Evolutionary conservation across 2,888 invertebrate species (phyloP), one percentile per base, ranked within the genome.

Genomic region (Pseudococcus viburni): DNA sequence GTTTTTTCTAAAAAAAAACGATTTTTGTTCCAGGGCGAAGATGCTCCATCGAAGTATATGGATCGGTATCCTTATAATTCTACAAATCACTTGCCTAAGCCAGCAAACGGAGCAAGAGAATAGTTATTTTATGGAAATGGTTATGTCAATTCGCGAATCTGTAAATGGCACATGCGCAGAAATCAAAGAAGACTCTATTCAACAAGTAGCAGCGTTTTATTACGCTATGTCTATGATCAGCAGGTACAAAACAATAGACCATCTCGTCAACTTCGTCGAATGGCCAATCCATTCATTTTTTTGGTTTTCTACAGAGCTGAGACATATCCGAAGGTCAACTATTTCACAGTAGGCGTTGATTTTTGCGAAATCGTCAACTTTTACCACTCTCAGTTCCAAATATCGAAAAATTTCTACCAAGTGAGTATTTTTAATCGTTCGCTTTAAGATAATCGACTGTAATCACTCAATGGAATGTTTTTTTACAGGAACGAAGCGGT

Each of bases 201-300:
- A 83, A 83, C 22, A 46, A 19, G 46, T 83, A 11, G 80, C 80
- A 19, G 80, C 80, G 11, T 83, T 83, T 46, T 83, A 83, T 46
- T 83, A 83, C 80, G 80, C 80, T 6, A 83, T 83, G 80, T 83
- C 80, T 11, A 11, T 83, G 11, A 46, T 83, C 26, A 83, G 80
- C 19, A 46, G 80, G 80, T 83, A 46, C 73, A 33, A 73, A 26
- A n/a, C 5, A 42, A 42, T 42, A 42, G 0, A 42, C 9, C 9
- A 8, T 42, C 6, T 42, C 26, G 42, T 42, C 42, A 42, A 0
- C 42, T 8, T 42, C 42, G 5, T 42, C 42, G 42, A 8, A 42
- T 9, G 9, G 0, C 11, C n/a, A 3, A 26, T 15, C 68, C 2
- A 68, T 0, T 5, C 11, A 9, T 26, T 68, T 68, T 8, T 22